Evolutionary conservation across 2,113 vertebrate genomes (phyloP), one percentile per base, ranked within the genome.

Genomic region (Pteropus alecto): DNA sequence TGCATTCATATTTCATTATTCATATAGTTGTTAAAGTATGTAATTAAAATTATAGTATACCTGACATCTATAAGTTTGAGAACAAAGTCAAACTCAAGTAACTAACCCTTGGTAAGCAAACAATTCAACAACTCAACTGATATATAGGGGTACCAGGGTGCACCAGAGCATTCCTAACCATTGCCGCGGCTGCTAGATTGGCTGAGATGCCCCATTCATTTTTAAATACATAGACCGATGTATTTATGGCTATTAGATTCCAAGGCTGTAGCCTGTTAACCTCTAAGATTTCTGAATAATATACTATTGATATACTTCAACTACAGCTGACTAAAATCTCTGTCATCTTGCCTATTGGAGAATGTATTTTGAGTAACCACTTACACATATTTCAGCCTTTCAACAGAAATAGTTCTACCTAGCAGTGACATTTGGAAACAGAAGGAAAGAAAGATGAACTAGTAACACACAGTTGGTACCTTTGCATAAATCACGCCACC

Each of bases 31-130:
- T 67, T 22, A n/a, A 94, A 84, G 22, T 46, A 41, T 77, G 6
- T 58, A 76, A 68, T 76, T 94, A 94, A 73, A 87, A 91, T 63
- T 84, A 48, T 60, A 58, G 33, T 68, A 48, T 54, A 28, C 15
- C 5, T 78, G 76, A n/a, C 7, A 77, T 41, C 48, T 56, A 48
- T 4, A 51, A 0, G 21, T 77, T 90, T 76, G 43, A 18, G 22
- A 93, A 70, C 0, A 58, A 93, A 77, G 26, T 70, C 78, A 93
- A 73, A 60, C 41, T 86, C 18, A 60, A 93, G n/a, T 28, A 73
- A 86, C 41, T 51, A 95, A 82, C 19, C 33, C 26, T 87, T 43
- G 18, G 12, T 41, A 88, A 87, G 5, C 68, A 63, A 87, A 65
- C 6, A 82, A 38, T 16, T 54, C 24, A 54, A 74, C 58, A 58